Evolutionary conservation across 2,113 vertebrate genomes (phyloP).

Genomic region (Lepus europaeus): DNA sequence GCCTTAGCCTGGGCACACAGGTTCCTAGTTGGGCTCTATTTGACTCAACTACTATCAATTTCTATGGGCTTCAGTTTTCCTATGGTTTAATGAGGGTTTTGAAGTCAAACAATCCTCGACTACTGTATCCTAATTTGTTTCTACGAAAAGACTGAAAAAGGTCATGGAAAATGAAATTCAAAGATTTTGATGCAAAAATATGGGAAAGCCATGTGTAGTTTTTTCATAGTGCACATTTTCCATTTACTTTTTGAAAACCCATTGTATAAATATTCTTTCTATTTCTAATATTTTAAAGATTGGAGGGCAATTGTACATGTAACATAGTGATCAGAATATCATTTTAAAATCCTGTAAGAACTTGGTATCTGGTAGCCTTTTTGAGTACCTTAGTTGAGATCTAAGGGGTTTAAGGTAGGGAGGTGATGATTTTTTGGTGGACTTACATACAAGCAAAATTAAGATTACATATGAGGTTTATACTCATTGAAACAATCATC

Average conservation of each 20-base stretch:
- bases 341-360: conserved; percentile 7
- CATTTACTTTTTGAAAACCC: too few species aligned
- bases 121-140: conserved; percentile 5
- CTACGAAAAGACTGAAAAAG: too few species aligned
- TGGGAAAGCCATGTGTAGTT: too few species aligned
- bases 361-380: neutral
- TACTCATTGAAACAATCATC: neutral
- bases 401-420: neutral
- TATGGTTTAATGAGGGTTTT: neutral
- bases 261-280: neutral
- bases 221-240: too few species aligned
- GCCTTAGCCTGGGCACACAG: neutral
- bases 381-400: neutral
- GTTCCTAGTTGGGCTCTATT: neutral
- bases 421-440: neutral
- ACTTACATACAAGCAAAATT: neutral
- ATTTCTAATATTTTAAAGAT: conserved; percentile 25
- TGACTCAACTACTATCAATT: neutral
- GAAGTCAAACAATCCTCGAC: neutral
- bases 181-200: too few species aligned
- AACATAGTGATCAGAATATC: neutral
- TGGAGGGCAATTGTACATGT: neutral
- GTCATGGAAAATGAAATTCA: too few species aligned
- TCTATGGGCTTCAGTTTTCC: neutral
- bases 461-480: neutral